Evolutionary conservation across 2,113 vertebrate species (phyloP), one percentile per base, ranked within the genome.

Genomic region (Illadopsis cleaveri): DNA sequence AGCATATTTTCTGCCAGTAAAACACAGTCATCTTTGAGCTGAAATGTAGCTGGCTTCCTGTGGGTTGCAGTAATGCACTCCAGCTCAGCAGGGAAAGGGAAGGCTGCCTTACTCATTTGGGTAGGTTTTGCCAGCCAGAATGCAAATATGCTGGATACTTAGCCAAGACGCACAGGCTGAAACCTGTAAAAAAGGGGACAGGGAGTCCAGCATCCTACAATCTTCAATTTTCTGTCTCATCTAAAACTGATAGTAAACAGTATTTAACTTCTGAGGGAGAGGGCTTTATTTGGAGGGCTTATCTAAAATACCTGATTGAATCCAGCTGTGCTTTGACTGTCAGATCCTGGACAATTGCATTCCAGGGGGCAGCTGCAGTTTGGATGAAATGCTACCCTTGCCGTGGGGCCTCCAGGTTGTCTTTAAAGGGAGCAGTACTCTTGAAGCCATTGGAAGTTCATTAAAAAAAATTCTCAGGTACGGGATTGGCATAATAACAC

Each of bases 151-250:
- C 45, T 89, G 66, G 60, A 11, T 61, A 25, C 70, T 78, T 68
- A 79, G 35, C 81, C 73, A 73, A 28, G 42, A 79, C 33, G 10
- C n/a, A 53, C 0, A 2, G 58, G 50, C 87, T 90, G 75, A 87
- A 84, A 90, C 45, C 50, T 90, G 48, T 89, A 76, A 69, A 89
- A 88, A 70, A 78, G 48, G 65, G 44, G 50, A 66, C 12, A 23
- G 45, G 37, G 38, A 35, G 15, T 45, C 58, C 30, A 31, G 45
- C 5, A 6, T 88, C 44, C 45, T 57, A 75, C 33, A 54, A 48
- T 45, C 57, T 80, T 75, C 65, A 40, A 48, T 82, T 72, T 96
- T 92, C 61, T 89, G 24, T 91, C 56, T 93, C 58, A 90, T 83
- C 72, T 86, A 13, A 90, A 90, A 35, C 11, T 70, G 85, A 50